Conservation (phyloP, 2,888 invertebrate species). For the Diaphora mendica region DNA sequence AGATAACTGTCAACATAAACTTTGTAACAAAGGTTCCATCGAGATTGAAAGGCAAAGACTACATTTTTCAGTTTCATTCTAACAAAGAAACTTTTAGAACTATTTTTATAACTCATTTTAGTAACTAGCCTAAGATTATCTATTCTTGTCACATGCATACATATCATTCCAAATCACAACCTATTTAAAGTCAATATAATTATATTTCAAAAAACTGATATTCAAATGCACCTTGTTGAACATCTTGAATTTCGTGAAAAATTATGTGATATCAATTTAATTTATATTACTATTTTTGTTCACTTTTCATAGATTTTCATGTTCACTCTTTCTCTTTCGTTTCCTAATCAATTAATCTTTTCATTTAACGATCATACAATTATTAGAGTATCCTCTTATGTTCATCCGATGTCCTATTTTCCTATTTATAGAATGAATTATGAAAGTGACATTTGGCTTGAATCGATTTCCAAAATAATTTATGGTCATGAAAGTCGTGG, state of each 20-base stretch:
- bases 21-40: neutral
- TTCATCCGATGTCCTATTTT: neutral
- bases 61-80: constrained; percentile 18
- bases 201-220: neutral
- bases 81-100: constrained; percentile 25
- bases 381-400: neutral
- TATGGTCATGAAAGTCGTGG: neutral
- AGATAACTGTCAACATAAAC: neutral
- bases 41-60: neutral
- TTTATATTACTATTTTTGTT: neutral
- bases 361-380: neutral
- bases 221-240: neutral
- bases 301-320: neutral
- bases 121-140: constrained; percentile 5
- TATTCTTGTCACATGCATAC: constrained; percentile 17
- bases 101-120: constrained; percentile 45
- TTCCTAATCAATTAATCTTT: neutral
- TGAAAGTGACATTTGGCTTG: neutral
- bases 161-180: constrained; percentile 37
- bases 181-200: neutral
- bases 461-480: neutral
- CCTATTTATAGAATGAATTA: neutral
- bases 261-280: neutral
- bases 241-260: neutral
- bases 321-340: neutral